phyloP scores from a whole-genome alignment of 2,888 invertebrate species.

The Eugnorisma glareosa region DNA sequence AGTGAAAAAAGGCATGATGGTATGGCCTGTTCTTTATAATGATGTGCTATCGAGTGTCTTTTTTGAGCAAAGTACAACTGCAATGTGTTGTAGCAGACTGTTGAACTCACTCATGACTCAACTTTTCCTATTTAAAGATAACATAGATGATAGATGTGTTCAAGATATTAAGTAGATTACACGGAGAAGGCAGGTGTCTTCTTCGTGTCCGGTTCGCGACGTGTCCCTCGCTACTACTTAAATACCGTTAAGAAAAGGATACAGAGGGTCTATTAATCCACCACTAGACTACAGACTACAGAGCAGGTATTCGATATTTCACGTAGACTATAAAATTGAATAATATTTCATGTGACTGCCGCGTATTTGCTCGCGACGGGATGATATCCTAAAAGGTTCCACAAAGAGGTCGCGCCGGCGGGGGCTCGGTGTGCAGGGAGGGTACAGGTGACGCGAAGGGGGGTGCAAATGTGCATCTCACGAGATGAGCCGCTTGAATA shows the following conservation, averaged over 20 bases:
- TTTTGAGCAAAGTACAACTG: neutral
- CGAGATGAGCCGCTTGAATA: constrained; percentile 75
- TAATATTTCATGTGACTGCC: constrained; percentile 62
- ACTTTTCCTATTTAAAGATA: too few species aligned
- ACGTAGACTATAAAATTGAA: constrained; percentile 58
- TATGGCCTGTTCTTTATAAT: neutral
- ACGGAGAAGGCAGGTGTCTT: too few species aligned
- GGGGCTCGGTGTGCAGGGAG: constrained; percentile 44
- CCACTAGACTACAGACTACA: constrained; percentile 7
- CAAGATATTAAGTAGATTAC: too few species aligned
- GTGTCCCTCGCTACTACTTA: constrained; percentile 22
- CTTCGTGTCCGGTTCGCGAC: constrained; percentile 22
- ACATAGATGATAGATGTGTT: too few species aligned
- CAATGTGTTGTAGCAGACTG: neutral
- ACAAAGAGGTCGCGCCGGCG: constrained; percentile 72
- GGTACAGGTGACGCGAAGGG: neutral
- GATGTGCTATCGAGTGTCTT: neutral
- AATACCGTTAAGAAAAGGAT: constrained; percentile 14
- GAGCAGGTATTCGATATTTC: constrained; percentile 49
- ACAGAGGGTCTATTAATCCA: constrained; percentile 19
- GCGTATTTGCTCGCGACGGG: constrained; percentile 54
- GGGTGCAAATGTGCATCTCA: constrained; percentile 82
- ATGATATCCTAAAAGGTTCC: constrained; percentile 76
- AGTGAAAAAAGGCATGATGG: neutral
- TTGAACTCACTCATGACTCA: neutral